Evolutionary conservation across 2,797 vertebrate genomes (phyloP), one percentile per base, ranked within the genome.

Genomic region (Xerus rutilus): DNA sequence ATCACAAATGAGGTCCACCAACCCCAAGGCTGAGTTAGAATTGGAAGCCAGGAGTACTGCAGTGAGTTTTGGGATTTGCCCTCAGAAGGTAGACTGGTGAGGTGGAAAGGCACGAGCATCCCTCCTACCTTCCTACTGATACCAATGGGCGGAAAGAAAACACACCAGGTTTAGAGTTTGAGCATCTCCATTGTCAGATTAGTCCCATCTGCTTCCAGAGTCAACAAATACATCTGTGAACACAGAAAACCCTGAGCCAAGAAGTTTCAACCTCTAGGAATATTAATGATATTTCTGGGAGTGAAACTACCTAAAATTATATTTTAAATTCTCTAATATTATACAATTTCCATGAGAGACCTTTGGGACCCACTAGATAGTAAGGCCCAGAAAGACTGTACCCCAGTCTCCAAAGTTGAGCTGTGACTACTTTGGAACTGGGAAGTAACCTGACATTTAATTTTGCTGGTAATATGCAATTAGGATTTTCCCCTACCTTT

Each of bases 141-240:
- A 2, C 9, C 1, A 14, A 32, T 54, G 18, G 47, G 9, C 5
- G 30, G 13, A 52, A 45, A 73, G 43, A n/a, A 65, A 89, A 54
- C 30, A 10, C 10, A 9, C 76, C 32, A 64, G 39, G 9, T 35
- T 65, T 69, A 62, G 70, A 84, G 39, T 69, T 64, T n/a, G 52
- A 43, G 12, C 70, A 47, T 28, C 39, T 77, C 79, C 64, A 6
- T 39, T 17, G 0, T 73, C 59, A 43, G 8, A 20, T 23, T 43
- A 77, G 97, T 57, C 62, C 70, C 78, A 72, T 86, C 82, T 45
- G 23, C 83, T 96, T 96, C 93, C 77, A 94, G 35, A 62, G 28
- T 96, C 93, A 74, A 52, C 86, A 78, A 74, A 52, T 85, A 21
- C 78, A 65, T 77, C 54, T 72, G 72, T 97, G 89, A 97, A 91